Evolutionary conservation across 1,140 invertebrate genomes (phyloP), one percentile per base, ranked within the genome.

Genomic region (Polypedilum vanderplanki): DNA sequence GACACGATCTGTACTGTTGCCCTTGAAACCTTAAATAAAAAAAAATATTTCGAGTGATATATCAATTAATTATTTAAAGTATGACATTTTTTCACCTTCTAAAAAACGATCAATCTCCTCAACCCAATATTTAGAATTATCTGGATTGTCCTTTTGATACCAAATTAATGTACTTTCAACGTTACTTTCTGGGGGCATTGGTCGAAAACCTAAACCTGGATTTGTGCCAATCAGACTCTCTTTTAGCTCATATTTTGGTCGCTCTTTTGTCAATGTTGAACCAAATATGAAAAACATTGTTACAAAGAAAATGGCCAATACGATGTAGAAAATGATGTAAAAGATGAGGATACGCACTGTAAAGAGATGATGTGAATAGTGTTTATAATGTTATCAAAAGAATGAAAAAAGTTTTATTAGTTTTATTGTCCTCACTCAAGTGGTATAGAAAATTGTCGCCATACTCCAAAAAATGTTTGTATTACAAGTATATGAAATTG

Each of bases 121-220:
- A 74, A 89, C 88, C 94, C 94, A 96, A 77, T 90, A 88, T 77
- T 90, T 86, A 80, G 89, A 91, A 79, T 93, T 94, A 73, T 91
- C 90, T 79, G 88, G 85, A 77, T 93, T 90, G 76, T 88, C 89
- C 77, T 90, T 88, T 83, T 90, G 90, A 86, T 96, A 97, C 90
- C 94, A 95, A 81, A 98, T 94, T 75, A 98, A 87, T 73, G 96
- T 97, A 81, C 93, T 96, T 82, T 96, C 94, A 79, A 96, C 90
- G 84, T 96, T 95, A 76, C 89, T 89, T 76, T 89, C 87, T 77
- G 91, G 90, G 46, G 96, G 95, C 89, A 95, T 93, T 74, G 96
- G 96, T 79, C 95, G 87, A 86, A 97, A 98, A 77, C 95, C 95
- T 79, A 98, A 87, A 81, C 93, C 93, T 85, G 96, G 96, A 87